Evolutionary conservation across 2,113 vertebrate species (phyloP).

Genomic region (Vidua macroura): DNA sequence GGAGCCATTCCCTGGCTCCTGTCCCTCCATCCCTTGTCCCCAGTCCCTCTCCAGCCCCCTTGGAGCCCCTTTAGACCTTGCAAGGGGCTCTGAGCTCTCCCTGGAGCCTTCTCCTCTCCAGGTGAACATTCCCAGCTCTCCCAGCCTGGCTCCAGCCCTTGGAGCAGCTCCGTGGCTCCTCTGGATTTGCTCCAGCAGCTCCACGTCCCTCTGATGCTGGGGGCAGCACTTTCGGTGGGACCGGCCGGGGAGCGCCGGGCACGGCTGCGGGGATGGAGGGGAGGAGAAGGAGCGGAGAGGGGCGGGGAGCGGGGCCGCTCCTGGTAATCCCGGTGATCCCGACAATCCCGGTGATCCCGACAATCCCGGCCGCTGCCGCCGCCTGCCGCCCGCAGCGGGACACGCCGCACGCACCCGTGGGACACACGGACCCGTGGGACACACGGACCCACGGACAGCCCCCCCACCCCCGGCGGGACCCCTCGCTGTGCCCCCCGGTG

Average conservation of each 20-base stretch:
- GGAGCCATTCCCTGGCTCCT: too few relatives aligned
- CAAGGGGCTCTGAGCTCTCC: too few relatives aligned
- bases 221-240: neutral
- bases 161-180: too few relatives aligned
- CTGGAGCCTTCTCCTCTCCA: too few relatives aligned
- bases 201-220: accelerated
- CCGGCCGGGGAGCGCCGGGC: neutral
- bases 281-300: neutral
- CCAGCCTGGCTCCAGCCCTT: too few relatives aligned
- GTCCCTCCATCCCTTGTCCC: too few relatives aligned
- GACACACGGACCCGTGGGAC: neutral
- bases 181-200: neutral
- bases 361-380: neutral
- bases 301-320: neutral
- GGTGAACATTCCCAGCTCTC: too few relatives aligned
- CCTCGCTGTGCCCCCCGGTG: neutral
- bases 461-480: neutral
- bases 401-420: neutral
- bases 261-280: neutral
- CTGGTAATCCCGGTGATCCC: neutral
- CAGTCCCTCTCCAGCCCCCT: too few relatives aligned
- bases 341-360: too few relatives aligned
- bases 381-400: neutral
- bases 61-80: too few relatives aligned
- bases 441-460: neutral